Conservation (phyloP, 2,888 invertebrate genomes). For the Tenthredo notha region DNA sequence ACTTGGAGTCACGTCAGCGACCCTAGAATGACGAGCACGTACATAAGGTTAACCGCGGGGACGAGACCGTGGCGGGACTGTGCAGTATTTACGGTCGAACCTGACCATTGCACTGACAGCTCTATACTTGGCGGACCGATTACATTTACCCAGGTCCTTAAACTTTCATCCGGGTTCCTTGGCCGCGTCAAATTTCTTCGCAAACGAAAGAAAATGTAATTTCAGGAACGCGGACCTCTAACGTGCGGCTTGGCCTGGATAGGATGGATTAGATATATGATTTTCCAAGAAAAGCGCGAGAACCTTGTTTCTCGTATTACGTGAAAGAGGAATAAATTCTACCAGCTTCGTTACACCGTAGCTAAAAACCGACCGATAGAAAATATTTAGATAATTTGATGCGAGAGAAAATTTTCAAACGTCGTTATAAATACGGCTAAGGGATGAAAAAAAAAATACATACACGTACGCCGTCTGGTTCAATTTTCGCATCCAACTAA, state of each 20-base stretch:
- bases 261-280: neutral
- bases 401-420: neutral
- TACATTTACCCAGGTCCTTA: slow-evolving; percentile 50
- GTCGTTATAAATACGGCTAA: neutral
- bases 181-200: slow-evolving; percentile 6
- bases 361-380: neutral
- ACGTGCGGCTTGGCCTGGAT: neutral
- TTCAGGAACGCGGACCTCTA: neutral
- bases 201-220: slow-evolving; percentile 6
- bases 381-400: too few relatives aligned
- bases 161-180: slow-evolving; percentile 45
- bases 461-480: neutral
- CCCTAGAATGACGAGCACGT: slow-evolving; percentile 52
- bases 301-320: neutral
- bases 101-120: slow-evolving; percentile 53
- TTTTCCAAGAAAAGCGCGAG: neutral
- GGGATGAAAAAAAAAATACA: slow-evolving; percentile 23
- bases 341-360: neutral
- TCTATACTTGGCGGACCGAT: slow-evolving; percentile 47
- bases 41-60: slow-evolving; percentile 52
- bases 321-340: neutral
- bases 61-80: slow-evolving; percentile 44
- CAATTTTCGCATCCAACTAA: neutral
- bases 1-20: slow-evolving; percentile 49
- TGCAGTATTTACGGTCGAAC: slow-evolving; percentile 53